Evolutionary conservation across 2,113 vertebrate genomes (phyloP).

Genomic region (Trematocara unimaculatum): DNA sequence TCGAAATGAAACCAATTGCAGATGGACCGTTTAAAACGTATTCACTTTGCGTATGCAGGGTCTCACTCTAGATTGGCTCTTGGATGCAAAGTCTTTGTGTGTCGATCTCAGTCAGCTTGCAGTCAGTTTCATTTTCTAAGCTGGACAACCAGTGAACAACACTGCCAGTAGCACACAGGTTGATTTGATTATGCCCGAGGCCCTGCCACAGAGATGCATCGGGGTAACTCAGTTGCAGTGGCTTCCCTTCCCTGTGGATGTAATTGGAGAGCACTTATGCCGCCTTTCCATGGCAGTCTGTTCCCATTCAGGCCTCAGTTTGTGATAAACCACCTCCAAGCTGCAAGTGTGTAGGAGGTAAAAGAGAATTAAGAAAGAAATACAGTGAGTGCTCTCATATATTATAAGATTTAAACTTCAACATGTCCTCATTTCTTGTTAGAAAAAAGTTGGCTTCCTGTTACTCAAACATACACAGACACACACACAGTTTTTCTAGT

Average conservation of each 20-base stretch:
- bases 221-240: not conserved
- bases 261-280: conserved; percentile 17
- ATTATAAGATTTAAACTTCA: not conserved
- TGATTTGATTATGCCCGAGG: conserved; percentile 25
- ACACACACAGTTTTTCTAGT: not conserved
- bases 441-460: not conserved
- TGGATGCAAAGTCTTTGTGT: not conserved
- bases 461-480: not conserved
- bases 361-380: not conserved
- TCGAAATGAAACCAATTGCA: not conserved
- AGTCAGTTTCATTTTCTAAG: not conserved
- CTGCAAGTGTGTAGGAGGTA: not conserved
- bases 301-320: not conserved
- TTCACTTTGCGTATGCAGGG: not conserved
- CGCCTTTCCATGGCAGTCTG: not conserved
- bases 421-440: not conserved
- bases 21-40: not conserved
- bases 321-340: not conserved
- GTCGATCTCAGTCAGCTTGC: not conserved
- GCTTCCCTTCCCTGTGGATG: not conserved
- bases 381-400: not conserved
- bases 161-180: not conserved
- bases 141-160: not conserved
- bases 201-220: not conserved
- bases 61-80: not conserved